Conservation (phyloP, 1,140 invertebrate genomes). For the Plectus sambesii region DNA sequence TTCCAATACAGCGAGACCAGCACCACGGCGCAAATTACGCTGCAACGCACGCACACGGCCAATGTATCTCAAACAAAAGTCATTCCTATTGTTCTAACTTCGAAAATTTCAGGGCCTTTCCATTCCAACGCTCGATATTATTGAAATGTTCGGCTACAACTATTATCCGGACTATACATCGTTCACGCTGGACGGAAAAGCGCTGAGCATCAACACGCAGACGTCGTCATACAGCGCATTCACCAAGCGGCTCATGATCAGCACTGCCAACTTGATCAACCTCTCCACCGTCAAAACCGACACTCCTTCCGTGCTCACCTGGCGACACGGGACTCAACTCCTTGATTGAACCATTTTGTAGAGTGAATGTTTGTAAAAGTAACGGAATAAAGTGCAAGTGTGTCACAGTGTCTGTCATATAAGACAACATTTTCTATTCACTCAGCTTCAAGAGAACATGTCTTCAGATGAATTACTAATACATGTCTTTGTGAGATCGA, state of each 20-base stretch:
- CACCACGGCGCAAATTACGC: conserved; percentile 1
- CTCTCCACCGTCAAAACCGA: no score
- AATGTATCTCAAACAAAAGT: not conserved
- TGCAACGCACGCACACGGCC: conserved; percentile 7
- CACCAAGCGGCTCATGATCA: conserved; percentile 17
- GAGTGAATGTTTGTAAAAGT: no score
- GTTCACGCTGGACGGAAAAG: conserved; percentile 15
- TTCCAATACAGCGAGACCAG: conserved; percentile 12
- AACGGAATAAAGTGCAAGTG: no score
- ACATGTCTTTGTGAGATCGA: no score
- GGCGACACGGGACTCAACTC: no score
- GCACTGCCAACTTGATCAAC: no score
- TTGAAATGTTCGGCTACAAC: conserved; percentile 20
- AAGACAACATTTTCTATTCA: no score
- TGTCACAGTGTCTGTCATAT: no score
- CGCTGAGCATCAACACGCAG: conserved; percentile 4
- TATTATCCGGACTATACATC: conserved; percentile 8
- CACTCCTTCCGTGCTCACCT: no score
- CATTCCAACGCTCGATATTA: conserved; percentile 15
- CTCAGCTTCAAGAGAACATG: no score
- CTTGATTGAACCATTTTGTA: no score
- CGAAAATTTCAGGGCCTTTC: conserved; percentile 3
- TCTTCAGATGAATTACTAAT: no score
- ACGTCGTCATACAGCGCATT: conserved; percentile 13
- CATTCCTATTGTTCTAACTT: conserved; percentile 12